These are phyloP conservation scores for Eristalis intricaria DNA, from an alignment of 2,888 invertebrate species.

Conservation along the genomic window DNA sequence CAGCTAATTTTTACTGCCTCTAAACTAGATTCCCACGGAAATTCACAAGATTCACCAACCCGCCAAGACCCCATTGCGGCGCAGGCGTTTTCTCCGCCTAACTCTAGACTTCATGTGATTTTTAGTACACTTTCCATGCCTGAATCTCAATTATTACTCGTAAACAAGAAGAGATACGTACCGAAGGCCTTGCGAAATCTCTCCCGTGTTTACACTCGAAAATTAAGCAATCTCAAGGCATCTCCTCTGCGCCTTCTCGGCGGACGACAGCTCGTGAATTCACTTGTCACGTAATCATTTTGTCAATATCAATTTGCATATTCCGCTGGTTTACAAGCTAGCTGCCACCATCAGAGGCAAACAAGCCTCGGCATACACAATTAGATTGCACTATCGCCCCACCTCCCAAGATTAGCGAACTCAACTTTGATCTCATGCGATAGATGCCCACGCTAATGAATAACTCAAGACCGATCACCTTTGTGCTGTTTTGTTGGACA, in stretches of 20 bases:
- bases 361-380: slow-evolving; percentile 29
- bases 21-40: not conserved
- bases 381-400: slow-evolving; percentile 2
- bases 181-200: not conserved
- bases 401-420: not conserved
- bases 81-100: not conserved
- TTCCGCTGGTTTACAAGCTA: not conserved
- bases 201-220: not conserved
- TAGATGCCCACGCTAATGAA: not conserved
- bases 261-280: not conserved
- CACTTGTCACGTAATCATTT: slow-evolving; percentile 21
- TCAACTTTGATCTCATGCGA: slow-evolving; percentile 29
- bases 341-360: not conserved
- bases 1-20: too few relatives aligned
- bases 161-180: not conserved
- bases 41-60: not conserved
- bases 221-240: not conserved
- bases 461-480: not conserved
- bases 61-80: not conserved
- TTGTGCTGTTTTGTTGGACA: not conserved
- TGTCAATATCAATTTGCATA: slow-evolving; percentile 11
- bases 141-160: not conserved
- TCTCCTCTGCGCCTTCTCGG: not conserved
- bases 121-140: not conserved
- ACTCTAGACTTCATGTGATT: not conserved